Evolutionary conservation across 2,797 vertebrate genomes (phyloP).

Genomic region (Alauda arvensis): DNA sequence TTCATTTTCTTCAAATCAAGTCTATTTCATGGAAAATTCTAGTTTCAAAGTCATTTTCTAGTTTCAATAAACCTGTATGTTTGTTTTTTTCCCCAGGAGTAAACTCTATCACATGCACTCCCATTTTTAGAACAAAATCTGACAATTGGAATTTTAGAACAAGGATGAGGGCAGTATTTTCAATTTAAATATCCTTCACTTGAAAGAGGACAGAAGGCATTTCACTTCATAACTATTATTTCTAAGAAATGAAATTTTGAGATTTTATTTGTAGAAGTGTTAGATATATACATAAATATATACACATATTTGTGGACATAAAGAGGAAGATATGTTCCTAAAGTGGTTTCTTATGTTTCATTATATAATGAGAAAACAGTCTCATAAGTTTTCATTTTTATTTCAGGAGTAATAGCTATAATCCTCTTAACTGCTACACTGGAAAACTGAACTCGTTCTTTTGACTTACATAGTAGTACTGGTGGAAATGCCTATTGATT

Average conservation of each 20-base stretch:
- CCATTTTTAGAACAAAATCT: background rate
- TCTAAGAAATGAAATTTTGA: background rate
- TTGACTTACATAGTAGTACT: background rate
- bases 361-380: background rate
- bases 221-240: background rate
- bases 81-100: background rate
- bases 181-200: background rate
- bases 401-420: background rate
- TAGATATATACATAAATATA: background rate
- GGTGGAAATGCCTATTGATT: background rate
- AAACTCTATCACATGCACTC: background rate
- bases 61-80: background rate
- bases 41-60: background rate
- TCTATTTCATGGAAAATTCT: background rate
- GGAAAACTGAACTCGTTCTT: background rate
- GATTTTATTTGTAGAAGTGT: background rate
- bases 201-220: background rate
- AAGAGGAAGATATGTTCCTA: background rate
- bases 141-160: background rate
- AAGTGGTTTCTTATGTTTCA: background rate
- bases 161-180: background rate
- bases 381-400: background rate
- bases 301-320: rapidly evolving
- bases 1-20: background rate
- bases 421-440: background rate